Evolutionary conservation across 2,113 vertebrate genomes (phyloP).

Genomic region (Lepidothrix coronata): DNA sequence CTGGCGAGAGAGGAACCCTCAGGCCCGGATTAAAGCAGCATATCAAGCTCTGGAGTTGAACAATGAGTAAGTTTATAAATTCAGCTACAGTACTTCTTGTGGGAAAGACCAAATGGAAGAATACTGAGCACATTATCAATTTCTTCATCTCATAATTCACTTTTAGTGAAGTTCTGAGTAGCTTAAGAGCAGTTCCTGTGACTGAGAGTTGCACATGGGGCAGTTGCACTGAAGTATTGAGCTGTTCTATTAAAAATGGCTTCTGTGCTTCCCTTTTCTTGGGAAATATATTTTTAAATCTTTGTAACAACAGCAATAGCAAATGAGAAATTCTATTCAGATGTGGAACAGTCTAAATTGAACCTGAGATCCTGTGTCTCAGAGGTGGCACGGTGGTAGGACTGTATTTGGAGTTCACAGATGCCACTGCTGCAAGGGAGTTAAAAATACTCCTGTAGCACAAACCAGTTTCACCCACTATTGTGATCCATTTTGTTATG

Average conservation of each 20-base stretch:
- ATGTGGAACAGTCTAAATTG: neutral
- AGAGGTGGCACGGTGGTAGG: neutral
- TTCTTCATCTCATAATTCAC: neutral
- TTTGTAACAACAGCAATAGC: neutral
- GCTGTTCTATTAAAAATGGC: neutral
- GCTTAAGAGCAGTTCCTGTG: neutral
- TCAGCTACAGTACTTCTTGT: neutral
- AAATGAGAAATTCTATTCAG: neutral
- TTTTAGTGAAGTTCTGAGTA: neutral
- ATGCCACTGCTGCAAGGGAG: neutral
- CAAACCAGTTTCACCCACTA: neutral
- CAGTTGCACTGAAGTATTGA: neutral
- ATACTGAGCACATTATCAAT: neutral
- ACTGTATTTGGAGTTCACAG: neutral
- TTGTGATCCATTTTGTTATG: neutral
- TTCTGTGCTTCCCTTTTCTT: neutral
- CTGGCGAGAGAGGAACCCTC: slow-evolving; percentile 96
- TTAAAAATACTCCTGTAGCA: neutral
- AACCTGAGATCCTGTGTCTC: neutral
- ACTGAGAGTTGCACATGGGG: neutral
- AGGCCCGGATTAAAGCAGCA: slow-evolving; percentile 94
- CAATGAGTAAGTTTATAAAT: slow-evolving; percentile 87
- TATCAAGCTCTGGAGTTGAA: slow-evolving; percentile 94
- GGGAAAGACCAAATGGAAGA: neutral
- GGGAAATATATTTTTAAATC: neutral